Evolutionary conservation across 2,797 vertebrate genomes (phyloP).

Genomic region (Hapalemur alaotrensis): DNA sequence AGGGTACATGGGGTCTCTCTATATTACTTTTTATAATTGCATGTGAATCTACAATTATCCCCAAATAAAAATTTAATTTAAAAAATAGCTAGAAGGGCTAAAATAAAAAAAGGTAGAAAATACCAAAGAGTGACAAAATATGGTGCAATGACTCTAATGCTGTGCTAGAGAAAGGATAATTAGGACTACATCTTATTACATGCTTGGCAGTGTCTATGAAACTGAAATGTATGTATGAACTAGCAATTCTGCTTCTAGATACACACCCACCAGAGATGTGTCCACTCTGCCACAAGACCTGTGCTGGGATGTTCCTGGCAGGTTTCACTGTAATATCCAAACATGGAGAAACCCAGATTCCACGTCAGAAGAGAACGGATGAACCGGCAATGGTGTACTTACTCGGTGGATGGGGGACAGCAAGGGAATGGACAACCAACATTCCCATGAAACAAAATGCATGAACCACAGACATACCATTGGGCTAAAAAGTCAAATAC

Average conservation of each 20-base stretch:
- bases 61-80: neutral
- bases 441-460: neutral
- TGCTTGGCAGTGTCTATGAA: neutral
- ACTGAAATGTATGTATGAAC: neutral
- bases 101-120: neutral
- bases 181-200: neutral
- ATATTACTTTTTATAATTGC: neutral
- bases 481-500: neutral
- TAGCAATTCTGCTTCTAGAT: neutral
- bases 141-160: neutral
- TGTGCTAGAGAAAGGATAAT: neutral
- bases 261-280: neutral
- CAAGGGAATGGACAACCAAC: neutral
- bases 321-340: neutral
- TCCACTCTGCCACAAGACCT: neutral
- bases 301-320: too few species aligned
- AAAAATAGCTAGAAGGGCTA: neutral
- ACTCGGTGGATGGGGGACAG: neutral
- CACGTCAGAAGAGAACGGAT: neutral
- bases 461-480: fast-evolving
- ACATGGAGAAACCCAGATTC: neutral
- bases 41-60: neutral
- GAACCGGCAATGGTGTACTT: neutral
- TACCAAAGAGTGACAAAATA: neutral
- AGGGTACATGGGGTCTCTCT: neutral